A percentile compares a stretch with the other conserved stretches of the same genome.
Conservation (phyloP, 2,113 vertebrate species). For the Spermophilus dauricus region DNA sequence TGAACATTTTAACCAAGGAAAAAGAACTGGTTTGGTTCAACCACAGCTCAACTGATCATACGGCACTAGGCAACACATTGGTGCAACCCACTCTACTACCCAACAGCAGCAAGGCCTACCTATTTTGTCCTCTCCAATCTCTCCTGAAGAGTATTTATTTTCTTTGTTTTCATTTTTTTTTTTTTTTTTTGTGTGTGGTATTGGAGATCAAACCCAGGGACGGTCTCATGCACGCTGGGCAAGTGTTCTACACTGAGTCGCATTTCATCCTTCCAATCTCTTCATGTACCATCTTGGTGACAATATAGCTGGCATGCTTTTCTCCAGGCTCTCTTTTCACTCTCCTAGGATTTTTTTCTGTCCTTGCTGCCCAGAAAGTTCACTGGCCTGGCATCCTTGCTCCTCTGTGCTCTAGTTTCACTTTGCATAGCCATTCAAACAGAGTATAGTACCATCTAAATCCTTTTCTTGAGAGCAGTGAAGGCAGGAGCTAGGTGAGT, state of each 20-base stretch:
- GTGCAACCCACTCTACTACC: not conserved
- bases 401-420: not conserved
- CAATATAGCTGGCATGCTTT: not conserved
- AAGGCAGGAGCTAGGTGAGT: not conserved
- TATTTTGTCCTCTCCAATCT: not conserved
- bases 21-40: not conserved
- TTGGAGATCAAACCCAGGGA: too few species aligned
- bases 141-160: not conserved
- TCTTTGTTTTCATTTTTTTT: too few species aligned
- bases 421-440: not conserved
- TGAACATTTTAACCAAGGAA: not conserved
- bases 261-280: not conserved
- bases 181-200: too few species aligned
- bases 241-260: too few species aligned
- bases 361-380: slow-evolving; percentile 22
- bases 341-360: not conserved
- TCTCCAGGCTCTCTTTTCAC: not conserved
- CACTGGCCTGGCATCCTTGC: not conserved
- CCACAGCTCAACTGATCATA: not conserved
- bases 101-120: not conserved
- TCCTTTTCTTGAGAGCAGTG: not conserved
- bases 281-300: slow-evolving; percentile 17
- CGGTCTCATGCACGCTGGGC: too few species aligned
- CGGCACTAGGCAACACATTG: not conserved
- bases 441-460: not conserved